phyloP scores from a whole-genome alignment of 2,113 vertebrate species.

The Pseudorhombus dupliciocellatus region DNA sequence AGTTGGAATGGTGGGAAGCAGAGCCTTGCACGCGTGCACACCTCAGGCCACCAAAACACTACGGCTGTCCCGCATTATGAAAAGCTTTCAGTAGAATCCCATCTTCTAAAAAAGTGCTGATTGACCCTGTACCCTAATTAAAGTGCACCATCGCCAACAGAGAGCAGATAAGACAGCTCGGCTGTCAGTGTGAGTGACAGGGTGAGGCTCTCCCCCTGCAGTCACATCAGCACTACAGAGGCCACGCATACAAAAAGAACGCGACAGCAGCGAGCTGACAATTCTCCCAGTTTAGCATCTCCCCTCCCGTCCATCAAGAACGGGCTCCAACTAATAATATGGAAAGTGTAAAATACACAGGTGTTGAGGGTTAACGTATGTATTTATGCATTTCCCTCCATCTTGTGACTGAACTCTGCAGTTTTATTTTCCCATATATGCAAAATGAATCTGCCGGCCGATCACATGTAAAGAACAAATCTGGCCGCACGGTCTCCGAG shows the following conservation, averaged over 20 bases:
- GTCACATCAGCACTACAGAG: conserved; percentile 68
- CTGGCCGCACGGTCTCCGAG: conserved; percentile 13
- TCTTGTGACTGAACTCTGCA: conserved; percentile 74
- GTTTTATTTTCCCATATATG: conserved; percentile 49
- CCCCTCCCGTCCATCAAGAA: conserved; percentile 43
- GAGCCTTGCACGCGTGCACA: conserved; percentile 8
- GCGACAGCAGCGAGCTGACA: conserved; percentile 42
- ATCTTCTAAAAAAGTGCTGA: conserved; percentile 58
- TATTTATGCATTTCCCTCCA: conserved; percentile 69
- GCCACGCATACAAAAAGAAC: conserved; percentile 59
- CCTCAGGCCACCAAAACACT: conserved; percentile 32
- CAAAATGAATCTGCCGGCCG: conserved; percentile 43
- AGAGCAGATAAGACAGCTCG: conserved; percentile 69
- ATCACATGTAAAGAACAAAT: conserved; percentile 45
- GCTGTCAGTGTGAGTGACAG: conserved; percentile 76
- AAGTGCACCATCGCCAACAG: conserved; percentile 60
- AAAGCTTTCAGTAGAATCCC: conserved; percentile 57
- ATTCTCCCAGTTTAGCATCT: conserved; percentile 61
- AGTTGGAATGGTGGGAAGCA: conserved; percentile 5
- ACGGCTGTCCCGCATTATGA: conserved; percentile 48
- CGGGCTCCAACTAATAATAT: conserved; percentile 66
- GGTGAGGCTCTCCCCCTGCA: conserved; percentile 66
- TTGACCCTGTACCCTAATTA: conserved; percentile 74
- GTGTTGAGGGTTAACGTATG: conserved; percentile 72
- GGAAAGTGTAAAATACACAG: conserved; percentile 60